Evolutionary conservation across 2,113 vertebrate species (phyloP).

Genomic region (Trachemys scripta): DNA sequence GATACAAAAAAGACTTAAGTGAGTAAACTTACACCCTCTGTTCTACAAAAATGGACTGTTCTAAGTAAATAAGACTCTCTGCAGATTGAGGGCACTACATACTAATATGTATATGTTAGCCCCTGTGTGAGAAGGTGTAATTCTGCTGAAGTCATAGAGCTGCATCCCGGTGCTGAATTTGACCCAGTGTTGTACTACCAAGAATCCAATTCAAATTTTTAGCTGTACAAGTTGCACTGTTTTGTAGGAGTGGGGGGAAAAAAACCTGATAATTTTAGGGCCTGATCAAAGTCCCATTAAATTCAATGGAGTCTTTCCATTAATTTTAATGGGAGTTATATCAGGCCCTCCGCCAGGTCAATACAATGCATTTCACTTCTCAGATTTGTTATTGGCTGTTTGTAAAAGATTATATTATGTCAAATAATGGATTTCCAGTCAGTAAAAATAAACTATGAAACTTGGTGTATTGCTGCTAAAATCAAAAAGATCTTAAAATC

Average conservation of each 20-base stretch:
- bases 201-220: background rate
- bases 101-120: background rate
- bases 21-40: background rate
- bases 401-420: background rate
- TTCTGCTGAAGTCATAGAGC: background rate
- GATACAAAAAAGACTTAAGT: background rate
- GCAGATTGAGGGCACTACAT: background rate
- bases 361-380: background rate
- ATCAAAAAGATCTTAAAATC: background rate
- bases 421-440: background rate
- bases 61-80: background rate
- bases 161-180: background rate
- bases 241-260: background rate
- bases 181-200: background rate
- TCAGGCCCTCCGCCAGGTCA: background rate
- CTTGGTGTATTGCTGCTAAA: background rate
- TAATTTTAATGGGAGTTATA: background rate
- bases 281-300: background rate
- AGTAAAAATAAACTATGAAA: background rate
- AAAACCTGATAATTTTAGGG: background rate
- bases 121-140: background rate
- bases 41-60: background rate
- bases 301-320: background rate
- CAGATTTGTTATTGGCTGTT: background rate
- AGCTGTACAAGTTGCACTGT: background rate